These are phyloP conservation scores for Limnodromus scolopaceus DNA, from an alignment of 2,797 vertebrate genomes.

Conservation along the genomic window DNA sequence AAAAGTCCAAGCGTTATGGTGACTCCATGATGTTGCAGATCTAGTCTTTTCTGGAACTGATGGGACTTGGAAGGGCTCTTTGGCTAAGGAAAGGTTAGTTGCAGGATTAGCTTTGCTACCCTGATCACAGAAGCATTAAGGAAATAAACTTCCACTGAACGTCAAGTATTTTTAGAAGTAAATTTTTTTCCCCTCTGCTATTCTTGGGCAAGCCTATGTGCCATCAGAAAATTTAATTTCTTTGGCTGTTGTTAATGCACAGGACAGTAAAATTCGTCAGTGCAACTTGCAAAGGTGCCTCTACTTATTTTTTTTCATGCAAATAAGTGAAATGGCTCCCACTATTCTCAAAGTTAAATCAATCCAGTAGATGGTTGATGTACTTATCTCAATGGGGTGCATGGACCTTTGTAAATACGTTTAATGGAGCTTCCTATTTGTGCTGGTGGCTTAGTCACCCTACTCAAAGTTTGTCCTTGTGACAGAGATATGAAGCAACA, in stretches of 20 bases:
- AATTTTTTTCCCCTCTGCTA: fast-evolving
- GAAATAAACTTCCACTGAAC: neutral
- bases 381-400: neutral
- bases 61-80: neutral
- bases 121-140: neutral
- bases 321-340: neutral
- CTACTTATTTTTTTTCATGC: neutral
- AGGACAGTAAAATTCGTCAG: neutral
- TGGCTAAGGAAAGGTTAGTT: neutral
- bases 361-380: neutral
- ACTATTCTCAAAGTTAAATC: neutral
- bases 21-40: neutral
- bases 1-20: neutral
- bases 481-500: neutral
- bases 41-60: neutral
- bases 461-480: neutral
- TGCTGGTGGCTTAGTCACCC: neutral
- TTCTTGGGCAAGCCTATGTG: neutral
- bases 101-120: neutral
- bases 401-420: neutral
- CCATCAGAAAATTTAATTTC: neutral
- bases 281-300: neutral
- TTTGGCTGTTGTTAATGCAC: too few relatives aligned
- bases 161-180: neutral
- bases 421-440: neutral